Base-by-base conservation (phyloP, 2,888 invertebrate genomes). In the Aspidapion aeneum region DNA sequence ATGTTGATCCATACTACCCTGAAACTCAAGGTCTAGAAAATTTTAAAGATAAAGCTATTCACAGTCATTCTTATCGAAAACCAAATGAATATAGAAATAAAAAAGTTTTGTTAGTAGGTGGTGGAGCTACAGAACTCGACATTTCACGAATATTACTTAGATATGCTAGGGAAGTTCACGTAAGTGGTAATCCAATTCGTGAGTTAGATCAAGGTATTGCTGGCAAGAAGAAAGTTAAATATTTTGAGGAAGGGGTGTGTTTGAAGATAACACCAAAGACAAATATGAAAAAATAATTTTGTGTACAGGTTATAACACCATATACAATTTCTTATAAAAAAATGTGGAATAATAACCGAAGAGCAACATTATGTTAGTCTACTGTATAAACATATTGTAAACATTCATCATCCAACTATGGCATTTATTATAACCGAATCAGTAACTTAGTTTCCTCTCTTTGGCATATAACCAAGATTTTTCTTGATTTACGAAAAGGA, bases 321-420 rank as follows among this genome's bases (percentile, higher is more conserved):
- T 74, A 77, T 92, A 50, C 95, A 95, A 84, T n/a, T 85, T 85
- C 73, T 74, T 86, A 54, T 73, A 60, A 76, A 83, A 18, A 85
- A 86, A 2, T 92, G 93, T 75, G 87, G 85, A 1, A 83, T 94
- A 57, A 79, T 78, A 19, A 88, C 93, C 1, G 88, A 90, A 1
- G 88, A 90, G 56, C 87, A 91, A 63, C 92, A 93, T 76, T 90
- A 88, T 81, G 89, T 96, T n/a, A 86, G 87, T 72, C 90, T 91
- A 0, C 83, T 96, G 0, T 94, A 92, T 82, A 93, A 94, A 75
- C 96, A 96, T 75, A 80, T 94, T 59, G 85, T 96, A 50, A 91
- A 95, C 77, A 89, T 91, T 57, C 83, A 88, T 66, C 87, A 89
- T 72, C 93, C 94, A 1, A 86, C 87, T 12, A 87, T 96, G 85